phyloP scores from a whole-genome alignment of 2,797 vertebrate genomes.

The Acipenser transmontanus region DNA sequence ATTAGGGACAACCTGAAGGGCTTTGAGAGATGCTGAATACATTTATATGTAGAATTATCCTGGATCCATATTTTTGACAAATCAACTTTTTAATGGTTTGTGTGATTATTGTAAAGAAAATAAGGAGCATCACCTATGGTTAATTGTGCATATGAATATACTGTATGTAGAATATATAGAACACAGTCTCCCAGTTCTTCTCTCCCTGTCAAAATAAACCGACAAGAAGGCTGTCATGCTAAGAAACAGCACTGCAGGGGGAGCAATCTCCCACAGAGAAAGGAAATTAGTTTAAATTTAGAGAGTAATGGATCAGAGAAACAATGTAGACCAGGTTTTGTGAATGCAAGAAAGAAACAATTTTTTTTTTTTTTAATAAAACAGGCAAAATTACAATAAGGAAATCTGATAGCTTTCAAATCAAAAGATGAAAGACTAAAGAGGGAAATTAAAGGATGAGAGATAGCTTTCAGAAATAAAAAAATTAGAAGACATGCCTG shows the following conservation, averaged over 20 bases:
- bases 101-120: too few relatives aligned
- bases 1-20: constrained; percentile 34
- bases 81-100: constrained; percentile 17
- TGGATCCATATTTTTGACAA: constrained; percentile 40
- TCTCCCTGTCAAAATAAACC: neutral
- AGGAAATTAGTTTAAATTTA: constrained; percentile 17
- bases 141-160: too few relatives aligned
- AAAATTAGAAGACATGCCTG: too few relatives aligned
- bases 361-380: too few relatives aligned
- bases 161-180: neutral
- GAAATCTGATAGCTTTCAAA: constrained; percentile 11
- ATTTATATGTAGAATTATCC: too few relatives aligned
- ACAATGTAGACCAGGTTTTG: constrained; percentile 13
- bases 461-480: too few relatives aligned
- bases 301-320: constrained; percentile 10
- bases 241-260: constrained; percentile 2
- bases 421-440: too few relatives aligned
- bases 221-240: neutral
- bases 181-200: neutral
- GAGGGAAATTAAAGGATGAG: too few relatives aligned
- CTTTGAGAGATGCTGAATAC: constrained; percentile 24
- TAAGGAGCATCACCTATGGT: too few relatives aligned
- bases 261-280: constrained; percentile 12
- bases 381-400: constrained; percentile 8
- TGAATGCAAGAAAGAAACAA: neutral